Evolutionary conservation across 2,797 vertebrate species (phyloP).

Genomic region (Lagothrix lagotricha): DNA sequence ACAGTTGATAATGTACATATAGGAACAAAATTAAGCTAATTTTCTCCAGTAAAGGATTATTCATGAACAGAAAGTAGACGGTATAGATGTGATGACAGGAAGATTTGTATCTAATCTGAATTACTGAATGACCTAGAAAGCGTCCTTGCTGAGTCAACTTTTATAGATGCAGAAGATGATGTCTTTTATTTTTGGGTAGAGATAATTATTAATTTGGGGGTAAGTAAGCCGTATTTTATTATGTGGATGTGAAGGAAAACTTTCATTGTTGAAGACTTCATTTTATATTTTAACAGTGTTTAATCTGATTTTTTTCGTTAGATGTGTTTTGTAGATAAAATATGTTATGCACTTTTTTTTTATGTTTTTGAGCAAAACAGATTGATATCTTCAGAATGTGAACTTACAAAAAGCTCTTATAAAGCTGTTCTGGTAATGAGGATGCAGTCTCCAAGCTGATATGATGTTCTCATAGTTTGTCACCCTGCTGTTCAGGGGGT

Average conservation of each 20-base stretch:
- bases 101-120: conserved; percentile 87
- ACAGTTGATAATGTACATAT: conserved; percentile 86
- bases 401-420: conserved; percentile 74
- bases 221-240: conserved; percentile 1
- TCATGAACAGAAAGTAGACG: conserved; percentile 89
- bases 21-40: conserved; percentile 81
- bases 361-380: conserved; percentile 47
- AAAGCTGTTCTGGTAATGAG: conserved; percentile 91
- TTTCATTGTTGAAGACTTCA: conserved; percentile 12
- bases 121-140: not conserved
- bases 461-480: conserved; percentile 89
- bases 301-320: conserved; percentile 9
- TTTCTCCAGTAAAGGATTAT: conserved; percentile 83
- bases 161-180: not conserved
- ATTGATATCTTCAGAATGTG: conserved; percentile 67
- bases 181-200: conserved; percentile 3
- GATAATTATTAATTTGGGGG: not conserved
- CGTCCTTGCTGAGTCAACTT: not conserved
- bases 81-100: conserved; percentile 85
- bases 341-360: conserved; percentile 40
- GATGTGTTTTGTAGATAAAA: conserved; percentile 26
- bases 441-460: conserved; percentile 86
- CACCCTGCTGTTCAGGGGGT: conserved; percentile 92
- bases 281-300: conserved; percentile 56
- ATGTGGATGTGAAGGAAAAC: conserved; percentile 34